Evolutionary conservation across 2,113 vertebrate species (phyloP).

Genomic region (Saguinus imperator): DNA sequence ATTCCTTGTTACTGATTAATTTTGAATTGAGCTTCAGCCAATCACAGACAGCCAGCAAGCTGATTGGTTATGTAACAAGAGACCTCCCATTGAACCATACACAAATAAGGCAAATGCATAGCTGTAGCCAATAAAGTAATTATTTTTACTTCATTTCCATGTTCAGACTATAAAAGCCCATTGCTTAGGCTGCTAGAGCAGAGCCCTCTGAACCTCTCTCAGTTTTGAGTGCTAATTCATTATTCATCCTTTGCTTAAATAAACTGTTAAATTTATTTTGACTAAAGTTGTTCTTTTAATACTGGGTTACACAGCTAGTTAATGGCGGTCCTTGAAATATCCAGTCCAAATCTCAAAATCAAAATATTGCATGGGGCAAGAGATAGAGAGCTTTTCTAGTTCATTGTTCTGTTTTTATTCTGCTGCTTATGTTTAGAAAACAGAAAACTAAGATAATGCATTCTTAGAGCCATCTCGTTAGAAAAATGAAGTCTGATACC

Average conservation of each 20-base stretch:
- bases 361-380: neutral
- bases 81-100: neutral
- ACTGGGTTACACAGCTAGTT: neutral
- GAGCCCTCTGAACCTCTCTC: neutral
- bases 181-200: neutral
- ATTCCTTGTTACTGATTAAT: neutral
- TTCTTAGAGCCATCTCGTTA: neutral
- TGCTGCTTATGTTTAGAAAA: constrained; percentile 19
- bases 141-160: neutral
- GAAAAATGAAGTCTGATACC: neutral
- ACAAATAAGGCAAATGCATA: neutral
- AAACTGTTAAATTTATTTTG: neutral
- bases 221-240: neutral
- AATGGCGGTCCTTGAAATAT: neutral
- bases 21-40: neutral
- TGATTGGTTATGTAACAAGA: neutral
- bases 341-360: neutral
- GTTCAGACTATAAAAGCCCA: neutral
- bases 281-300: neutral
- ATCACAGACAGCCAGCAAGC: neutral
- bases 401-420: neutral
- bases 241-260: neutral
- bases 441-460: neutral
- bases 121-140: neutral
- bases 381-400: neutral